These are phyloP conservation scores for Harlomillsia oculata DNA, from an alignment of 1,140 invertebrate genomes.

Conservation along the genomic window DNA sequence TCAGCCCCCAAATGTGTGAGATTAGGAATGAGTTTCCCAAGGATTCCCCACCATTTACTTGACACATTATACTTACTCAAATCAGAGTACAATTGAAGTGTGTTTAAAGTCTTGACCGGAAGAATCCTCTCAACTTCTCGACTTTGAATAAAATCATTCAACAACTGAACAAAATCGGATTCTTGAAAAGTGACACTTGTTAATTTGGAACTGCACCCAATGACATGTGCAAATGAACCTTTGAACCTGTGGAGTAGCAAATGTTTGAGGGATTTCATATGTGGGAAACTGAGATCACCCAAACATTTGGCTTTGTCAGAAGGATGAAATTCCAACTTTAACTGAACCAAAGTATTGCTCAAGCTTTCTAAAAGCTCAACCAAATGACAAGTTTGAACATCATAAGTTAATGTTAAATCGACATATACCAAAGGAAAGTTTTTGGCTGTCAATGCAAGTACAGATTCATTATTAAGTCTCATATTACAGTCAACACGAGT, in stretches of 20 bases:
- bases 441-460: background rate
- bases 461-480: conserved; percentile 15
- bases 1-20: too few species aligned
- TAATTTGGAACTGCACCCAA: background rate
- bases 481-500: conserved; percentile 17
- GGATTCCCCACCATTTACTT: background rate
- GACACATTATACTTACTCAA: too few species aligned
- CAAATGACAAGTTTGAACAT: conserved; percentile 1
- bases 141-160: background rate
- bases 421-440: conserved; percentile 10
- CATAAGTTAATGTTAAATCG: conserved; percentile 1
- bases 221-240: background rate
- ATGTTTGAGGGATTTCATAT: conserved; percentile 8
- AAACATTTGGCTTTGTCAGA: background rate
- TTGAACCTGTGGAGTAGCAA: background rate
- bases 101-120: background rate
- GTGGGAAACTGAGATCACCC: background rate
- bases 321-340: conserved; percentile 7
- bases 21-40: too few species aligned
- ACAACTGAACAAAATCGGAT: background rate
- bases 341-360: background rate
- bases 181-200: conserved; percentile 3
- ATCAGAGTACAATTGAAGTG: background rate
- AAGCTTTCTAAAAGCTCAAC: background rate
- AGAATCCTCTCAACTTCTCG: background rate